Base-by-base conservation (phyloP, 2,797 vertebrate genomes). In the Rallus crepitans region DNA sequence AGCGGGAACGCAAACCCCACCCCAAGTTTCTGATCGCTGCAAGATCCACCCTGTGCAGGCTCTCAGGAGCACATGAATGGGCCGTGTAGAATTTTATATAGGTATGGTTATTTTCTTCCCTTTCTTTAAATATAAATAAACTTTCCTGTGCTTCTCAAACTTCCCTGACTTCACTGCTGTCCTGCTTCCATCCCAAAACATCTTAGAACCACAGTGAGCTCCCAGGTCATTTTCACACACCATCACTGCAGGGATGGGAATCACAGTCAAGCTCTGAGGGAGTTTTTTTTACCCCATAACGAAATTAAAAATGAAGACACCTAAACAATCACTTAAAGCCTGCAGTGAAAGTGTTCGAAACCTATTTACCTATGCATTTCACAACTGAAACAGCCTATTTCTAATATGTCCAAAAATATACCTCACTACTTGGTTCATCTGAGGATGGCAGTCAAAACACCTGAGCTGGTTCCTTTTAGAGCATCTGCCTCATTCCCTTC, bases 121-220 rank as follows among this genome's bases (percentile, higher is more conserved):
- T 7, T 27, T 21, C 17, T 61, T 91, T 75, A 96, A 96, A 95
- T 96, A 97, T 96, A 97, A 96, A 97, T 96, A 97, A 89, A 93
- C 84, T 96, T 94, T 94, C 94, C 97, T 97, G 96, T 97, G 97
- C 97, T 97, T 97, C 89, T 97, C 82, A 95, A 87, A 91, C 89
- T 92, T 96, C 93, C 96, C 97, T 97, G 97, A 94, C 96, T 94
- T 96, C 61, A 82, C 92, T 89, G 76, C 80, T 95, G 86, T 92
- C 94, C 69, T 39, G 48, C 64, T 72, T 80, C 83, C 94, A 75
- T 63, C 60, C 82, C 82, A 60, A 86, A 95, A 94, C 68, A 90
- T 86, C 82, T 78, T 79, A 60, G 53, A 94, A 93, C 76, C 85
- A 87, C 73, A 70, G 87, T 30, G 27, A 42, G 7, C 82, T 19